These are phyloP conservation scores for Philaethria dido DNA, from an alignment of 2,888 invertebrate species.

Conservation along the genomic window DNA sequence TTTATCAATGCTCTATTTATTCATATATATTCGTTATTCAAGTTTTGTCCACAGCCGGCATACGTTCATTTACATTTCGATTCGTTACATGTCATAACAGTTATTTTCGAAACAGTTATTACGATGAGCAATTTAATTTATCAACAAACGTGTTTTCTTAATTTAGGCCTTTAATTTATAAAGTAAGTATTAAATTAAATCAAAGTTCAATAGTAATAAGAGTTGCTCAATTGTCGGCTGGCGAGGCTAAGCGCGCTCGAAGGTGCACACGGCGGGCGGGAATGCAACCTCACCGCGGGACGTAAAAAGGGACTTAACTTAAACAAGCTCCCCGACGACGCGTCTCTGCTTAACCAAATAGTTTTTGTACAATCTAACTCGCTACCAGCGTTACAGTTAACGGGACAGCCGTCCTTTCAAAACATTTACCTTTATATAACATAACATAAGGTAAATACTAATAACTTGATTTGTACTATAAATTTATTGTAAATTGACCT, in stretches of 20 bases:
- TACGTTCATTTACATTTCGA: slow-evolving; percentile 26
- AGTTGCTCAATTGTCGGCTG: slow-evolving; percentile 41
- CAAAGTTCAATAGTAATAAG: slow-evolving; percentile 23
- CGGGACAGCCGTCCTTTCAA: slow-evolving; percentile 18
- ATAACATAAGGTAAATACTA: neutral
- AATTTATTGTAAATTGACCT: neutral
- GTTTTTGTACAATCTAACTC: slow-evolving; percentile 47
- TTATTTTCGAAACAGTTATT: slow-evolving; percentile 4
- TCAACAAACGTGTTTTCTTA: neutral
- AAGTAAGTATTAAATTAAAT: neutral
- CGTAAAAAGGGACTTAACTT: slow-evolving; percentile 71
- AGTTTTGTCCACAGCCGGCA: slow-evolving; percentile 25
- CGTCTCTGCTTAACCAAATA: slow-evolving; percentile 65
- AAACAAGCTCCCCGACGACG: slow-evolving; percentile 68
- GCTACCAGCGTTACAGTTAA: slow-evolving; percentile 37
- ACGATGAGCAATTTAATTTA: neutral
- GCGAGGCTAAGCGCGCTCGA: slow-evolving; percentile 50
- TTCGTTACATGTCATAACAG: slow-evolving; percentile 17
- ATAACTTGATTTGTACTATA: neutral
- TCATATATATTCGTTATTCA: slow-evolving; percentile 24
- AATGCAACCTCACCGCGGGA: slow-evolving; percentile 74
- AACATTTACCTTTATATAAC: neutral
- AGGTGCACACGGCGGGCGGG: slow-evolving; percentile 57
- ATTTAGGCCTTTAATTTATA: neutral
- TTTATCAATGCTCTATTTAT: slow-evolving; percentile 68